Conservation (phyloP, 2,888 invertebrate genomes). For the Incurvaria masculella region DNA sequence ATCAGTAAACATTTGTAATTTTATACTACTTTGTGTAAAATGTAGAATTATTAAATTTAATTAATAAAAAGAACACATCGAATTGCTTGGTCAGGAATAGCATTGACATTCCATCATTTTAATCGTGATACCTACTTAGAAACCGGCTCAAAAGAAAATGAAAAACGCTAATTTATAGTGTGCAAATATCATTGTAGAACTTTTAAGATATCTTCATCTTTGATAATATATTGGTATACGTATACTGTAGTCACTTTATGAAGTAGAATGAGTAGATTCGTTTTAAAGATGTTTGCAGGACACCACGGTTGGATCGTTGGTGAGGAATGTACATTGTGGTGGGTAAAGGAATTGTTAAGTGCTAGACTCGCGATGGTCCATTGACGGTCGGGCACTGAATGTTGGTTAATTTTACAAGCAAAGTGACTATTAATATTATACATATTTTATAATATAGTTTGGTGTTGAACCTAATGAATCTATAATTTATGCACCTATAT, state of each 20-base stretch:
- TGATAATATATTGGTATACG: not conserved
- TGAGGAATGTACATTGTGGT: not conserved
- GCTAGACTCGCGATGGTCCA: not conserved
- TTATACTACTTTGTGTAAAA: not conserved
- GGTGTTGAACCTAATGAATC: not conserved
- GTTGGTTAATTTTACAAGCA: slow-evolving; percentile 11
- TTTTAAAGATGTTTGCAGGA: not conserved
- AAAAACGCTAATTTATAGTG: not conserved
- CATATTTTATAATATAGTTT: not conserved
- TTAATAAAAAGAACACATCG: not conserved
- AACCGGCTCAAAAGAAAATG: no score
- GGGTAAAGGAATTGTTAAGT: not conserved
- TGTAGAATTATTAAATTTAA: no score
- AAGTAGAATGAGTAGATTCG: not conserved
- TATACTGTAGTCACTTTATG: not conserved
- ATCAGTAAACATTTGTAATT: not conserved
- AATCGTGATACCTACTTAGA: not conserved
- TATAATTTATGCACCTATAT: not conserved
- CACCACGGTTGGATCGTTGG: not conserved
- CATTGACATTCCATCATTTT: not conserved
- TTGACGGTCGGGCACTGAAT: slow-evolving; percentile 3
- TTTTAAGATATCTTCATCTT: no score
- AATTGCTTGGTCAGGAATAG: not conserved
- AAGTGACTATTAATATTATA: slow-evolving; percentile 4
- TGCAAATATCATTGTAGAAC: not conserved